phyloP scores from a whole-genome alignment of 1,140 invertebrate species.

The Berghia stephanieae region DNA sequence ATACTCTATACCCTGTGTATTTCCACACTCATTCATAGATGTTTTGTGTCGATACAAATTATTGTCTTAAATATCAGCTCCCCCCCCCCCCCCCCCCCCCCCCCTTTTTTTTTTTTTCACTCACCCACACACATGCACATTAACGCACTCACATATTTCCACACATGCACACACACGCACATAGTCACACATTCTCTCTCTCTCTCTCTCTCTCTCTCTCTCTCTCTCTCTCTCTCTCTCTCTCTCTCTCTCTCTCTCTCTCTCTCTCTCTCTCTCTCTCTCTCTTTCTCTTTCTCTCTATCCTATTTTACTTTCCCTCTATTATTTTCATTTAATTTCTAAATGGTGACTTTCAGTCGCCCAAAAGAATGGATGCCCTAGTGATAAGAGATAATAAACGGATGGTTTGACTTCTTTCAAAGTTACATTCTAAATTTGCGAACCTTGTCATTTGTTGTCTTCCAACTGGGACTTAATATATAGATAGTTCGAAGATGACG shows the following conservation, averaged over 20 bases:
- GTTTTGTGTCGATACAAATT: too few relatives aligned
- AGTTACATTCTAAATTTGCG: too few relatives aligned
- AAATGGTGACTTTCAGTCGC: background rate
- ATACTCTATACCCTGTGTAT: too few relatives aligned
- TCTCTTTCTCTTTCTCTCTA: background rate
- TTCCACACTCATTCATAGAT: too few relatives aligned
- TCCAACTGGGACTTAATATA: too few relatives aligned
- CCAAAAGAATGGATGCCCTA: too few relatives aligned
- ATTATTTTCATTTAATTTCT: background rate
- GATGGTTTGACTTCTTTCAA: too few relatives aligned
- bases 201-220: constrained; percentile 9
- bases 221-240: constrained; percentile 1
- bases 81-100: background rate
- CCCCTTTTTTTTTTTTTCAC: background rate
- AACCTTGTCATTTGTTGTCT: too few relatives aligned
- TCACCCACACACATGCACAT: background rate
- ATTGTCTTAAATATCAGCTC: background rate
- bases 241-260: background rate
- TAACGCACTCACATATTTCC: background rate
- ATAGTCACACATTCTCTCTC: background rate
- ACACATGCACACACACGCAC: background rate
- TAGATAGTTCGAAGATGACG: too few relatives aligned
- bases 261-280: constrained; percentile 12
- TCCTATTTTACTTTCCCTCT: background rate
- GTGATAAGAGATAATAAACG: too few relatives aligned